These are phyloP conservation scores for Euthynnus affinis DNA, from an alignment of 2,797 vertebrate genomes.

Conservation along the genomic window DNA sequence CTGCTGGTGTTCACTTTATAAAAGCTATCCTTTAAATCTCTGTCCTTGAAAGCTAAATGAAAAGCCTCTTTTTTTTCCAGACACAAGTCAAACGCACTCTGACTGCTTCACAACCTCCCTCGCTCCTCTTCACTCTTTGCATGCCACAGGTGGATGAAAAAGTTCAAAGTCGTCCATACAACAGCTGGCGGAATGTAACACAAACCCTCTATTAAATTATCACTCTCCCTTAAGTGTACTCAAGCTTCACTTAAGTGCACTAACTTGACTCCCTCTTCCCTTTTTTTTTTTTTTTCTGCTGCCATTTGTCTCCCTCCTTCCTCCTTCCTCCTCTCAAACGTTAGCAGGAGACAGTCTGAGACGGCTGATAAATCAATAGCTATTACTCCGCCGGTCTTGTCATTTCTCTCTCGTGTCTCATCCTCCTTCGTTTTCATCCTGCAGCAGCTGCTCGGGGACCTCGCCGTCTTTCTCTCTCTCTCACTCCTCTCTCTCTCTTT, in stretches of 20 bases:
- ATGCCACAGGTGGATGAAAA: slow-evolving; percentile 68
- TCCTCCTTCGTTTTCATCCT: slow-evolving; percentile 49
- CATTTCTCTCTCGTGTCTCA: slow-evolving; percentile 53
- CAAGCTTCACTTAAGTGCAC: slow-evolving; percentile 61
- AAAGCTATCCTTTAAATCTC: background rate
- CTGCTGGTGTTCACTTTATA: slow-evolving; percentile 37
- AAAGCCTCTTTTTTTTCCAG: slow-evolving; percentile 68
- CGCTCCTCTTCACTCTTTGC: slow-evolving; percentile 29
- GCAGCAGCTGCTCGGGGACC: slow-evolving; percentile 49
- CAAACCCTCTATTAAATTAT: slow-evolving; percentile 61
- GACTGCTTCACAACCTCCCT: slow-evolving; percentile 3
- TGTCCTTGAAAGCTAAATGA: slow-evolving; percentile 78
- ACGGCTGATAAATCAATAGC: slow-evolving; percentile 66
- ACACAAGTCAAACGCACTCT: background rate
- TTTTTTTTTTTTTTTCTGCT: slow-evolving; percentile 6
- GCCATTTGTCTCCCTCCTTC: slow-evolving; percentile 44
- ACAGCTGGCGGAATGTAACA: slow-evolving; percentile 65
- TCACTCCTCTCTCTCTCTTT: background rate
- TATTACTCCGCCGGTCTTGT: slow-evolving; percentile 43
- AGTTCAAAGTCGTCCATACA: slow-evolving; percentile 30
- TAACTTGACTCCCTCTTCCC: slow-evolving; percentile 49
- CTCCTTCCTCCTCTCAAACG: slow-evolving; percentile 30
- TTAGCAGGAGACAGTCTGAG: slow-evolving; percentile 19
- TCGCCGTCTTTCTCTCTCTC: slow-evolving; percentile 3
- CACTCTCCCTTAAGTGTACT: slow-evolving; percentile 70